Evolutionary conservation across 2,888 invertebrate species (phyloP).

Genomic region (Tholera decimalis): DNA sequence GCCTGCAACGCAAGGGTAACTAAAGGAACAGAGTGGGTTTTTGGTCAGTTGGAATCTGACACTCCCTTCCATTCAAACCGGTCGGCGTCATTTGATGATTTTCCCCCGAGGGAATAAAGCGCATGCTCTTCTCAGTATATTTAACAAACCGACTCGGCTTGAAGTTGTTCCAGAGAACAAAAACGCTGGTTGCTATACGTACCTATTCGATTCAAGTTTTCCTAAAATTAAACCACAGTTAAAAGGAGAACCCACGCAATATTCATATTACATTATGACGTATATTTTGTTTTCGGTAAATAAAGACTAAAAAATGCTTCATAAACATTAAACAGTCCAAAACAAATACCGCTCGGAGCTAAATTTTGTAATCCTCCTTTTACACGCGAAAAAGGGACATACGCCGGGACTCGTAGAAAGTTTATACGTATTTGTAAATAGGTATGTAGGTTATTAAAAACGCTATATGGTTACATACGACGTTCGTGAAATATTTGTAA

Average conservation of each 20-base stretch:
- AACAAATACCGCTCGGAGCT: slow-evolving; percentile 46
- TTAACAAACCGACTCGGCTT: background rate
- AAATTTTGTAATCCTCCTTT: slow-evolving; percentile 48
- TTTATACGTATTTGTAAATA: slow-evolving; percentile 15
- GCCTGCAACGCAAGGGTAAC: too few relatives aligned
- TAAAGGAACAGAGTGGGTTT: too few relatives aligned
- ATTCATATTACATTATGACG: slow-evolving; percentile 23
- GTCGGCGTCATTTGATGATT: too few relatives aligned
- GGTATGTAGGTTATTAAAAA: background rate
- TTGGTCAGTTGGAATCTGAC: too few relatives aligned
- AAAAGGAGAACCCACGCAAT: slow-evolving; percentile 9
- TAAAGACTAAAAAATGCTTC: slow-evolving; percentile 34
- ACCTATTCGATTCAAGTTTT: background rate
- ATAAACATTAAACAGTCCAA: slow-evolving; percentile 49
- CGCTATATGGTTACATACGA: too few relatives aligned
- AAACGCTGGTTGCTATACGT: background rate
- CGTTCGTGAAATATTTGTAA: too few relatives aligned
- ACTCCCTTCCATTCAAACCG: too few relatives aligned
- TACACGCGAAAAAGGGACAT: slow-evolving; percentile 37
- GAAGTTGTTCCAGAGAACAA: background rate
- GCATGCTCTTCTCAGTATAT: background rate
- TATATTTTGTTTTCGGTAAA: slow-evolving; percentile 45
- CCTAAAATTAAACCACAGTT: background rate
- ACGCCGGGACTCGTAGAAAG: slow-evolving; percentile 1
- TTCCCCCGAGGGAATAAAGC: background rate